Evolutionary conservation across 92 coral and sea anemone genomes (phyloP).

Genomic region (Epizoanthus rinbou): DNA sequence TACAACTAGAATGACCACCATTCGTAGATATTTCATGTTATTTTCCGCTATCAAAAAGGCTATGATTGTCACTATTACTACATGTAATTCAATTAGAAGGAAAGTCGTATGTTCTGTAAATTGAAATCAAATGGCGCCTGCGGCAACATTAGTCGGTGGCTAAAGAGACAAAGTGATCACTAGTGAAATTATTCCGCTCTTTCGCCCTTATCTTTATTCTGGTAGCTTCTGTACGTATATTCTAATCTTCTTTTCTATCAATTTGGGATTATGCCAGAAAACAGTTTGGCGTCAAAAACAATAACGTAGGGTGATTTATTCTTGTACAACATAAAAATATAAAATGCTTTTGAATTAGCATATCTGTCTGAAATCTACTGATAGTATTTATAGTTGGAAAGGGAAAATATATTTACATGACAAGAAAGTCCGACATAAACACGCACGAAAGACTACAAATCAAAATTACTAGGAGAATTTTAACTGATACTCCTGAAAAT

Average conservation of each 20-base stretch:
- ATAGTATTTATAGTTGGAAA: too few relatives aligned
- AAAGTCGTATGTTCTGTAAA: background rate
- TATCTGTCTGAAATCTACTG: too few relatives aligned
- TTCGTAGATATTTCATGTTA: background rate
- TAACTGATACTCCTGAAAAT: too few relatives aligned
- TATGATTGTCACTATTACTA: background rate
- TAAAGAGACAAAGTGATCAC: background rate
- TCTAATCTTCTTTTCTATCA: background rate
- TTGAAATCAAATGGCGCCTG: slow-evolving; percentile 12
- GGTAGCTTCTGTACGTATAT: background rate
- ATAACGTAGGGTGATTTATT: background rate
- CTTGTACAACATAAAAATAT: background rate
- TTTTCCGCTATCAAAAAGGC: background rate
- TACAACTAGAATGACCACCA: background rate
- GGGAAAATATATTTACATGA: too few relatives aligned
- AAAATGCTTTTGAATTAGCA: too few relatives aligned
- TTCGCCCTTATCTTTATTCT: background rate
- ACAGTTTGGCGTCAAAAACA: background rate
- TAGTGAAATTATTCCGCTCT: background rate
- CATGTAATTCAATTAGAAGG: slow-evolving; percentile 23
- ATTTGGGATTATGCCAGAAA: slow-evolving; percentile 11
- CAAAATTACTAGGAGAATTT: too few relatives aligned
- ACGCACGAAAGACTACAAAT: too few relatives aligned
- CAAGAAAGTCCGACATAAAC: too few relatives aligned
- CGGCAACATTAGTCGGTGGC: slow-evolving; percentile 22